Conservation (phyloP, 2,888 invertebrate species). For the Patella ulyssiponensis region DNA sequence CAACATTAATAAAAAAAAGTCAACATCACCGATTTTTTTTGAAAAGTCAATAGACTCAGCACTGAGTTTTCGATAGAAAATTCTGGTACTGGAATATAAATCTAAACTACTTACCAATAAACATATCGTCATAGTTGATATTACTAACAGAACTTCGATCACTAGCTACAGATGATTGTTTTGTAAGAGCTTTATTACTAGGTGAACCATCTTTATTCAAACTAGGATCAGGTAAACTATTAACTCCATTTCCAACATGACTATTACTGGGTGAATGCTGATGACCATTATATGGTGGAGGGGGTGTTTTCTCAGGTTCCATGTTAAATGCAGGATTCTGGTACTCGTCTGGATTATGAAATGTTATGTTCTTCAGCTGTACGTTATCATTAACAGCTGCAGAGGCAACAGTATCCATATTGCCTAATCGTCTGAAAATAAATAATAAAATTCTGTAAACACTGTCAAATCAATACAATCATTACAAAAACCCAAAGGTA, state of each 20-base stretch:
- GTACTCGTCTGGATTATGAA: neutral
- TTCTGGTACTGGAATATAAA: neutral
- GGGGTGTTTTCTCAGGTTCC: neutral
- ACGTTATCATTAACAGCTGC: neutral
- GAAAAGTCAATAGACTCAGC: too few species aligned
- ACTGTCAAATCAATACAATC: too few species aligned
- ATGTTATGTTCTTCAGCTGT: slow-evolving; percentile 5
- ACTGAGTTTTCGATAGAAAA: too few species aligned
- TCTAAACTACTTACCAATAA: slow-evolving; percentile 40
- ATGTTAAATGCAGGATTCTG: neutral
- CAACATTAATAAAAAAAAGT: too few species aligned
- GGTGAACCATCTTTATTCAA: neutral
- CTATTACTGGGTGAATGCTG: neutral
- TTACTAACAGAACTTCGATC: slow-evolving; percentile 50
- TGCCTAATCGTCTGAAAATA: neutral
- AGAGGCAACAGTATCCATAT: neutral
- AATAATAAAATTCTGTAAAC: too few species aligned
- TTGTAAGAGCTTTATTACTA: neutral
- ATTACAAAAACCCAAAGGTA: too few species aligned
- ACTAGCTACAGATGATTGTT: slow-evolving; percentile 41
- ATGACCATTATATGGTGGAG: slow-evolving; percentile 8
- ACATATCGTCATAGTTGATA: slow-evolving; percentile 51
- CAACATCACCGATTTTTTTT: too few species aligned
- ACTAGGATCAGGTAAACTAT: neutral
- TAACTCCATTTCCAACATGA: neutral